Base-by-base conservation (phyloP, 2,113 vertebrate genomes). In the Tiliqua scincoides region DNA sequence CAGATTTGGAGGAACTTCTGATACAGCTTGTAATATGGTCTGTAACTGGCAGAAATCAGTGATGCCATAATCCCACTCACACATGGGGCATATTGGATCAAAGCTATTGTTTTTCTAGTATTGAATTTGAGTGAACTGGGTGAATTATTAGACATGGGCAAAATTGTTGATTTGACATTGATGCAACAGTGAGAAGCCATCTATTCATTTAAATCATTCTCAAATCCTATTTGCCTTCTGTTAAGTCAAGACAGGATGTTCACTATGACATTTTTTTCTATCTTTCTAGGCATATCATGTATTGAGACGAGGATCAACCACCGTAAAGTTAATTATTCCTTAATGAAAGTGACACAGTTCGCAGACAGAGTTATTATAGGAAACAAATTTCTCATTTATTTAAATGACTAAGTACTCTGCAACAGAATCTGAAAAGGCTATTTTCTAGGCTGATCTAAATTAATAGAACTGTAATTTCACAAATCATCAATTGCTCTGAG, bases 331-430 rank as follows among this genome's bases (percentile, higher is more conserved):
- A 85, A 85, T 85, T 83, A 83, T 83, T 73, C 35, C 32, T 67
- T 85, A 77, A 85, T 77, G n/a, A 30, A 77, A 77, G 23, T 85
- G 83, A 85, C 73, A 77, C 43, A 68, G 73, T 77, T 85, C 63
- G 65, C 32, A 78, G 35, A 25, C 32, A 70, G 74, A 68, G 32
- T 57, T 77, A 78, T 68, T 78, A 85, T 37, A 77, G 35, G 62
- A 68, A 85, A 85, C 62, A 85, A 59, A 78, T 59, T 78, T 85
- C 83, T 85, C 62, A 70, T 78, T 70, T 85, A 85, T 70, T 85
- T 85, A 67, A 70, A 68, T 59, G 63, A 70, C 74, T 70, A 75
- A 62, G 57, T 75, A 78, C 25, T 35, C 63, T 85, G 63, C 77
- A 67, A 68, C 62, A 85, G 48, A 85, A 78, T 85, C 68, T 6